Evolutionary conservation across 2,797 vertebrate species (phyloP).

Genomic region (Diceros bicornis): DNA sequence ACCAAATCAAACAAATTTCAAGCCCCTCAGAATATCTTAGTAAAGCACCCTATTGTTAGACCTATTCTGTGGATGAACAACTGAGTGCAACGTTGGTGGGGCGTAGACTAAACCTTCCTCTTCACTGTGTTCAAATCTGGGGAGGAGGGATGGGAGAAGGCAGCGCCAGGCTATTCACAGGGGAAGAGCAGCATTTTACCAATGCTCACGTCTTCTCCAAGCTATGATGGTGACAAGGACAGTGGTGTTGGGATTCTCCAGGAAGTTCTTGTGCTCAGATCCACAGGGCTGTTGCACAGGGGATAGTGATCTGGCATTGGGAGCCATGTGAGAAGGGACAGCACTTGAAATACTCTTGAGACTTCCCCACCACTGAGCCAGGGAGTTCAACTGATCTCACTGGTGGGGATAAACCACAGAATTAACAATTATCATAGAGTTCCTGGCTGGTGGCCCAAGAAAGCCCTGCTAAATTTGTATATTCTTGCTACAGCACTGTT

Average conservation of each 20-base stretch:
- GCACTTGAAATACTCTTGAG: neutral
- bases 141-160: neutral
- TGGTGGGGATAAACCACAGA: neutral
- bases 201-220: neutral
- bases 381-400: neutral
- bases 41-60: neutral
- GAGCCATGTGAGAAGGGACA: neutral
- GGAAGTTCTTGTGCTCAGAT: neutral
- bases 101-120: neutral
- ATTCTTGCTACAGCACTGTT: neutral
- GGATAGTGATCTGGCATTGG: neutral
- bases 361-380: neutral
- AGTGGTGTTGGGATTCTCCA: neutral
- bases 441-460: neutral
- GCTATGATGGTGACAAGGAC: neutral
- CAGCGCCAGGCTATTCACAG: neutral
- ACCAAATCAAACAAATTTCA: neutral
- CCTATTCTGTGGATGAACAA: neutral
- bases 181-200: neutral
- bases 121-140: neutral
- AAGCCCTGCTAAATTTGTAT: neutral
- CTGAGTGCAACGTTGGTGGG: fast-evolving
- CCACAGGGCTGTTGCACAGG: neutral
- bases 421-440: neutral
- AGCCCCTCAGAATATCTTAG: neutral